Evolutionary conservation across 1,140 invertebrate species (phyloP).

Genomic region (Potamilus streckersoni): DNA sequence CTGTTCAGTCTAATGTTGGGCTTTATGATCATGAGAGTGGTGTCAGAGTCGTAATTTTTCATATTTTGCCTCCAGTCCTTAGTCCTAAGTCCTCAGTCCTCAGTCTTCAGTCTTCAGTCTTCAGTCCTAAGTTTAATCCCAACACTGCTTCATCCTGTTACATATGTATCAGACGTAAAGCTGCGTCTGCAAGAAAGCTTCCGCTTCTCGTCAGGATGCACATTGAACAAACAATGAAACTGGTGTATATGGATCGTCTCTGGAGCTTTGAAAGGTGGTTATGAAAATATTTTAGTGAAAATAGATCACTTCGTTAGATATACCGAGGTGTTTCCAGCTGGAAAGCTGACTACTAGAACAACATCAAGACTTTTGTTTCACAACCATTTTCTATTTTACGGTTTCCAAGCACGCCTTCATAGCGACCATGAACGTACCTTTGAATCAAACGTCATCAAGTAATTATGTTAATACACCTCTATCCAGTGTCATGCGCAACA

Average conservation of each 20-base stretch:
- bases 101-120: too few relatives aligned
- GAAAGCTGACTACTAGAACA: slow-evolving; percentile 18
- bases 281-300: slow-evolving; percentile 20
- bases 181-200: too few relatives aligned
- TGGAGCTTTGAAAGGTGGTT: slow-evolving; percentile 11
- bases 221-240: slow-evolving; percentile 3
- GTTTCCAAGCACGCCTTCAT: slow-evolving; percentile 4
- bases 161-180: too few relatives aligned
- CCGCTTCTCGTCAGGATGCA: not conserved
- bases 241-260: slow-evolving; percentile 8
- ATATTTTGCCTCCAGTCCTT: too few relatives aligned
- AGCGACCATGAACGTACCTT: slow-evolving; percentile 15
- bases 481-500: slow-evolving; percentile 1
- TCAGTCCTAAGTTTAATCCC: too few relatives aligned
- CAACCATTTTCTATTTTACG: slow-evolving; percentile 10
- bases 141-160: too few relatives aligned
- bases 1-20: too few relatives aligned
- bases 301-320: slow-evolving; percentile 27
- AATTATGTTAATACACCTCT: not conserved
- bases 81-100: too few relatives aligned
- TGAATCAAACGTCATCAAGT: slow-evolving; percentile 4
- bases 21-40: too few relatives aligned
- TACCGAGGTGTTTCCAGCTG: slow-evolving; percentile 18
- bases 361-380: slow-evolving; percentile 13
- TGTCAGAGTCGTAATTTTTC: too few relatives aligned